Percentiles rank a stretch among this genome's conserved stretches.
These are phyloP conservation scores for Tupaia tana DNA, from an alignment of 2,113 vertebrate species.

Conservation along the genomic window DNA sequence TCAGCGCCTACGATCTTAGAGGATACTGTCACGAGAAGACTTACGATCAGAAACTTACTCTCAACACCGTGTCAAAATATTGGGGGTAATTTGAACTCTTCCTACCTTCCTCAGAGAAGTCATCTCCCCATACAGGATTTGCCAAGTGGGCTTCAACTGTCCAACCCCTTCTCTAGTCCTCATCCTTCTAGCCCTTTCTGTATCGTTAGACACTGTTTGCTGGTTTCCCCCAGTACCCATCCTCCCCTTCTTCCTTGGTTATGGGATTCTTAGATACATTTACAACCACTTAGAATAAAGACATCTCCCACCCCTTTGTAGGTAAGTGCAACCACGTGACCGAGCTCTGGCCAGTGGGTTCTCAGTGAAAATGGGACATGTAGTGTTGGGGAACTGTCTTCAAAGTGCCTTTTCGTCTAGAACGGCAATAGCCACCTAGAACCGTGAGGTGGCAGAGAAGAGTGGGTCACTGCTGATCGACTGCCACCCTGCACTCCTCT, in stretches of 20 bases:
- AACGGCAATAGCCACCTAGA: neutral
- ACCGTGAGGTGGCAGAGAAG: neutral
- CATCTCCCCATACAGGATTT: neutral
- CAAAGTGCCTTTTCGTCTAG: neutral
- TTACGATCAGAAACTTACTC: neutral
- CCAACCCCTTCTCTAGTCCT: neutral
- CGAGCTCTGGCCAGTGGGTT: neutral
- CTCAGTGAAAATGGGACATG: neutral
- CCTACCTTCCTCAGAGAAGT: neutral
- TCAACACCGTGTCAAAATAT: neutral
- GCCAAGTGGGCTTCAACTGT: neutral
- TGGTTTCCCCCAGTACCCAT: no score
- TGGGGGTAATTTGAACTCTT: neutral
- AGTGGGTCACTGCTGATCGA: neutral
- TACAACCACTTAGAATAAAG: neutral
- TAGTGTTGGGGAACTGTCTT: neutral
- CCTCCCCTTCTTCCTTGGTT: neutral
- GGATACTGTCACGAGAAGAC: neutral
- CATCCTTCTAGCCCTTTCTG: neutral
- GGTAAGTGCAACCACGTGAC: neutral
- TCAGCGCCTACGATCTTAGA: neutral
- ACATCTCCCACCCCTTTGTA: neutral
- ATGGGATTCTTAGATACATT: neutral
- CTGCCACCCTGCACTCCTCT: neutral
- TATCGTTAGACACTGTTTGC: neutral